Evolutionary conservation across 2,113 vertebrate genomes (phyloP).

Genomic region (Phalacrocorax brasilianus): DNA sequence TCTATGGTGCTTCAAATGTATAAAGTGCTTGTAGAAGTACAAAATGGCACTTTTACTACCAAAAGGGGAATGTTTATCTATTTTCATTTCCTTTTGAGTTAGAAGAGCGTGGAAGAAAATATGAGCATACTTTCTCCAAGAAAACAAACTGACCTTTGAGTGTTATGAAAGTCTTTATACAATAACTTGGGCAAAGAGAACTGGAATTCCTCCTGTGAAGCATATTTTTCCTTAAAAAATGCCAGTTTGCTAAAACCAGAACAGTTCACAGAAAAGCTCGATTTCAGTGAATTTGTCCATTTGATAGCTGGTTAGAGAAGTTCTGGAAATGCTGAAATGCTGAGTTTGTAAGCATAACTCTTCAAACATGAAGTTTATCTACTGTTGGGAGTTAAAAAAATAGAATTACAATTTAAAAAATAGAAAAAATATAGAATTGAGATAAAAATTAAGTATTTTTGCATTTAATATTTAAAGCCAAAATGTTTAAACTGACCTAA

Average conservation of each 20-base stretch:
- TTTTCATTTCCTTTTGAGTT: background rate
- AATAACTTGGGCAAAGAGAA: background rate
- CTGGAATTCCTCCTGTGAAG: background rate
- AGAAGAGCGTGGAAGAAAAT: background rate
- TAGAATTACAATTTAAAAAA: background rate
- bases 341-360: background rate
- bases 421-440: background rate
- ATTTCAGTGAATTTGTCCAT: background rate
- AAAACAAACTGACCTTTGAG: constrained; percentile 33
- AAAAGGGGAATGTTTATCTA: background rate
- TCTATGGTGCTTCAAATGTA: background rate
- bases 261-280: background rate
- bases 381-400: background rate
- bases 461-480: background rate
- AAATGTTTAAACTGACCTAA: background rate
- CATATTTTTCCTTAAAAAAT: constrained; percentile 45
- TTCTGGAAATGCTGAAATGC: background rate
- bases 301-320: background rate
- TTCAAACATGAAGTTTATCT: background rate
- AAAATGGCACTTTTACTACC: background rate
- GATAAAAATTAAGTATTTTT: background rate
- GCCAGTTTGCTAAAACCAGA: background rate
- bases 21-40: background rate
- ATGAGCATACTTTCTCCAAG: background rate
- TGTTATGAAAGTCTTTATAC: constrained; percentile 27